Evolutionary conservation across 1,140 invertebrate species (phyloP).

Genomic region (Caenorhabditis inopinata): DNA sequence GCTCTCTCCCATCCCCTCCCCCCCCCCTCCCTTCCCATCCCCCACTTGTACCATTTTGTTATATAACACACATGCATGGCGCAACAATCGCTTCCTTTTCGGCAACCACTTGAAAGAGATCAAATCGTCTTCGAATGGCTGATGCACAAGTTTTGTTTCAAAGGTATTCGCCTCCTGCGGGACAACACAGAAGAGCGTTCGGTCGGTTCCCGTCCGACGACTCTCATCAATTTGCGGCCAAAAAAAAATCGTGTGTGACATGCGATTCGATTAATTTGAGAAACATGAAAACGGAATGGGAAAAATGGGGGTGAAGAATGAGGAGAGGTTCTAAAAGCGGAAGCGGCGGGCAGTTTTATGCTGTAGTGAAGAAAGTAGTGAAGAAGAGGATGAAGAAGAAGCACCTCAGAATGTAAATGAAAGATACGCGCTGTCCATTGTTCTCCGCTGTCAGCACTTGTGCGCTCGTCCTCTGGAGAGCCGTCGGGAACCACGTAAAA

Average conservation of each 20-base stretch:
- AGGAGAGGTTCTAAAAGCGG: neutral
- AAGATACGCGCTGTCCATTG: neutral
- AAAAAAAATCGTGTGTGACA: neutral
- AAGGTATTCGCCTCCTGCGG: neutral
- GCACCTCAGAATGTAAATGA: constrained; percentile 36
- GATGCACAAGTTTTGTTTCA: neutral
- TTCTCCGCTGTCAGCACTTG: constrained; percentile 18
- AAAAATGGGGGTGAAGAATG: neutral
- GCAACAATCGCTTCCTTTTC: constrained; percentile 18
- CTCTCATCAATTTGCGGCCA: neutral
- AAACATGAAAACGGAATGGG: neutral
- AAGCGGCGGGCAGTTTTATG: no score
- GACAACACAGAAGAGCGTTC: neutral
- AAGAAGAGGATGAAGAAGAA: neutral
- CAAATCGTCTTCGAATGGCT: neutral
- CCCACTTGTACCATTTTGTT: constrained; percentile 19
- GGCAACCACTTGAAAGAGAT: neutral
- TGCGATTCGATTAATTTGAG: constrained; percentile 18
- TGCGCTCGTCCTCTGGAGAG: neutral
- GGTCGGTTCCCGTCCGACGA: neutral
- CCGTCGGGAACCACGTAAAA: neutral
- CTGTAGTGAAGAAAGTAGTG: neutral
- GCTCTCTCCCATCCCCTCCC: neutral
- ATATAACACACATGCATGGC: neutral
- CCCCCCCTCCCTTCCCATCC: neutral